These are phyloP conservation scores for Petrocephalus sullivani DNA, from an alignment of 2,797 vertebrate genomes.

Conservation along the genomic window DNA sequence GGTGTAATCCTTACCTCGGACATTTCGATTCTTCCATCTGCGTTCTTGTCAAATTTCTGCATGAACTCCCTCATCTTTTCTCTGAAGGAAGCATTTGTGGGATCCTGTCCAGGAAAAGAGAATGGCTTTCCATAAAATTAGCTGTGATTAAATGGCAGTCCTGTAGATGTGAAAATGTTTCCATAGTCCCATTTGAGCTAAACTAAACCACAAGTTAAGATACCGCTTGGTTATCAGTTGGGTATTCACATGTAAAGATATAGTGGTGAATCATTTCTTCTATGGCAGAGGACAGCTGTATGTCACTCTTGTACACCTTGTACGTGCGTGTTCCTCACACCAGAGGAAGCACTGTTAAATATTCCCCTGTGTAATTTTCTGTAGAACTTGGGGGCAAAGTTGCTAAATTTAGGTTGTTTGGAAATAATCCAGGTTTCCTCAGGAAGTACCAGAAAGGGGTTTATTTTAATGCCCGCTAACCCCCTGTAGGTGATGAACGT, in stretches of 20 bases:
- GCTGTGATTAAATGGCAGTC: background rate
- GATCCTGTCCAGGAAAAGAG: conserved; percentile 54
- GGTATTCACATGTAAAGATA: background rate
- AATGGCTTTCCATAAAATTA: background rate
- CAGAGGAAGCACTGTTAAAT: background rate
- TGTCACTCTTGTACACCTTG: background rate
- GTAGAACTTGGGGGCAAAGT: background rate
- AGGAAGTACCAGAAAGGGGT: background rate
- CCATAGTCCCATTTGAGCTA: background rate
- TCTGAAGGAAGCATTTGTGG: conserved; percentile 71
- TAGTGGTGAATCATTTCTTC: background rate
- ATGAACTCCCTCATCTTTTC: conserved; percentile 97
- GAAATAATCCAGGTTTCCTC: background rate
- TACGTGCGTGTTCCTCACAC: background rate
- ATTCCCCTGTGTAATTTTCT: background rate
- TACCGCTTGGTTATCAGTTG: background rate
- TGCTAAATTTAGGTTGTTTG: background rate
- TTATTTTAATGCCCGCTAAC: background rate
- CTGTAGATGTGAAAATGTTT: background rate
- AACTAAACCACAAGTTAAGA: background rate
- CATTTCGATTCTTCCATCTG: conserved; percentile 93
- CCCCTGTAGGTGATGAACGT: background rate
- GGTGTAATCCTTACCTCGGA: conserved; percentile 73
- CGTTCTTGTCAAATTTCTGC: conserved; percentile 94
- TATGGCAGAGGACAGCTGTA: background rate